Percentiles rank a stretch among this genome's conserved stretches.
Conservation (phyloP, 2,888 invertebrate genomes). For the Branchipolynoe longqiensis region DNA sequence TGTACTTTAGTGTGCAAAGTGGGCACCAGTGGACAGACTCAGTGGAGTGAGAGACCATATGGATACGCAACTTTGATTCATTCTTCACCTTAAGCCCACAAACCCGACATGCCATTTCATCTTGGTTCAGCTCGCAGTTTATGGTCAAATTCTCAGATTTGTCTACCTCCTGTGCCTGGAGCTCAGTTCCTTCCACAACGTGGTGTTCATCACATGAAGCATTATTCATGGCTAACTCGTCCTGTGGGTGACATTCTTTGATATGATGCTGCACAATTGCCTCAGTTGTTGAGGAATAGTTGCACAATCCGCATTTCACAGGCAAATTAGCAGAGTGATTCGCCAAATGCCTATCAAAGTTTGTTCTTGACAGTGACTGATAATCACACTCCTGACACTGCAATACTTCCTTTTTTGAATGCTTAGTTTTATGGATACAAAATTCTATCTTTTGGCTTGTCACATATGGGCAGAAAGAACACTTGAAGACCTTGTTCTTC, state of each 20-base stretch:
- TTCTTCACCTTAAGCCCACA: constrained; percentile 61
- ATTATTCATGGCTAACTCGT: constrained; percentile 25
- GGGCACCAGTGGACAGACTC: constrained; percentile 65
- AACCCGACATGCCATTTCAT: constrained; percentile 57
- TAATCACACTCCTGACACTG: constrained; percentile 97
- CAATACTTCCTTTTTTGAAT: constrained; percentile 80
- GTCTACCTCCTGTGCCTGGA: neutral
- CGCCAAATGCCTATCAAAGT: constrained; percentile 92
- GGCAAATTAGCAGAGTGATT: constrained; percentile 70
- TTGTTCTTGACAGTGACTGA: constrained; percentile 94
- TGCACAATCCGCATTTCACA: constrained; percentile 76
- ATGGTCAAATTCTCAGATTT: too few species aligned
- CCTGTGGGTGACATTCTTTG: constrained; percentile 73
- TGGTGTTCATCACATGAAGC: neutral
- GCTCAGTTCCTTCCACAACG: neutral
- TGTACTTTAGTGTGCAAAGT: constrained; percentile 71
- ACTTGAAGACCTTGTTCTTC: constrained; percentile 91
- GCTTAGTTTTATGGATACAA: constrained; percentile 89
- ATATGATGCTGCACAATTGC: constrained; percentile 77
- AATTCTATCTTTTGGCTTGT: constrained; percentile 87
- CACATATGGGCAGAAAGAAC: constrained; percentile 93
- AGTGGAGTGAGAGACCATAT: constrained; percentile 63
- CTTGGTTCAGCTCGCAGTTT: neutral
- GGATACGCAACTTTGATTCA: constrained; percentile 62
- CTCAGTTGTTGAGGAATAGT: constrained; percentile 76